Evolutionary conservation across 2,888 invertebrate genomes (phyloP).

Genomic region (Oconnorella tubifera): DNA sequence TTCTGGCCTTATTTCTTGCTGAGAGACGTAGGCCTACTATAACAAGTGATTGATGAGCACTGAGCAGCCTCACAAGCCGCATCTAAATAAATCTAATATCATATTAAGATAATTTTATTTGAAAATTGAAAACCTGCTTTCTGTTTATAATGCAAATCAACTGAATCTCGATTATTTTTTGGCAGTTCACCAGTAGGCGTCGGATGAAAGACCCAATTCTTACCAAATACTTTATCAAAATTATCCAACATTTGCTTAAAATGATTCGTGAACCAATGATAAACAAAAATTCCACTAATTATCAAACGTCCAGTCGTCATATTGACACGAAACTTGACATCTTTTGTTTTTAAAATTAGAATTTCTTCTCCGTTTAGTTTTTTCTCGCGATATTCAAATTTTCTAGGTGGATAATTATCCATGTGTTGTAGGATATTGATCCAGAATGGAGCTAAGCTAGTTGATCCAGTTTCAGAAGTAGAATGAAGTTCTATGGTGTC

Average conservation of each 20-base stretch:
- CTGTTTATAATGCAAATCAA: too few species aligned
- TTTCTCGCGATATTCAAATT: slow-evolving; percentile 42
- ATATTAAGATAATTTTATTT: too few species aligned
- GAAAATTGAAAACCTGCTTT: too few species aligned
- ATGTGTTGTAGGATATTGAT: slow-evolving; percentile 45
- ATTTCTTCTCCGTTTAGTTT: slow-evolving; percentile 1
- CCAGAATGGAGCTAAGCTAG: slow-evolving; percentile 46
- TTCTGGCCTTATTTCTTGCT: too few species aligned
- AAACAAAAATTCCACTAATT: slow-evolving; percentile 41
- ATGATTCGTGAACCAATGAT: slow-evolving; percentile 45
- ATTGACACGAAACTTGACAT: slow-evolving; percentile 41
- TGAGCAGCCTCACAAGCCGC: too few species aligned
- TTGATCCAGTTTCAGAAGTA: slow-evolving; percentile 41
- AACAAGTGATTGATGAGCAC: too few species aligned
- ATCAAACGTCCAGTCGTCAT: slow-evolving; percentile 42
- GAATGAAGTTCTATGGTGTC: slow-evolving; percentile 40
- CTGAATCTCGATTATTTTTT: too few species aligned
- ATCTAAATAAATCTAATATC: too few species aligned
- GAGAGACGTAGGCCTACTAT: too few species aligned
- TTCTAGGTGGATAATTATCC: slow-evolving; percentile 45
- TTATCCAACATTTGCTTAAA: slow-evolving; percentile 41
- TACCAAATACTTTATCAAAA: slow-evolving; percentile 35
- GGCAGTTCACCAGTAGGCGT: slow-evolving; percentile 5
- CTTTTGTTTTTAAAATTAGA: slow-evolving; percentile 37
- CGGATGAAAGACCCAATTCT: slow-evolving; percentile 8